Conservation (phyloP, 2,888 invertebrate species). For the Lottia gigantea region DNA sequence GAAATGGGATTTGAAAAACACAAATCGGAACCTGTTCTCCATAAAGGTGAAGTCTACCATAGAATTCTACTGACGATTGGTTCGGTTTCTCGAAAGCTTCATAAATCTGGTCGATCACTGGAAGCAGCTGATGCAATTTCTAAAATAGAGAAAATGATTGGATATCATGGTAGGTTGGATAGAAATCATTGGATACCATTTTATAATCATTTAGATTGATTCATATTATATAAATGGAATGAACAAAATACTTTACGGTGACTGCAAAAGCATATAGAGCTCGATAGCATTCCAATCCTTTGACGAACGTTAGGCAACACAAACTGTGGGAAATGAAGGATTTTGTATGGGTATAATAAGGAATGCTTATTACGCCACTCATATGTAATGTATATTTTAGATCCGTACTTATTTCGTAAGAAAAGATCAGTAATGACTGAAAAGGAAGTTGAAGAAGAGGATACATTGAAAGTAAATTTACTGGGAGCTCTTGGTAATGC, state of each 20-base stretch:
- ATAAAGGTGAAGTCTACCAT: slow-evolving; percentile 35
- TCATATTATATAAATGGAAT: no score
- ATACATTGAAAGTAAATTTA: slow-evolving; percentile 40
- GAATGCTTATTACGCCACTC: no score
- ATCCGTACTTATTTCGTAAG: slow-evolving; percentile 40
- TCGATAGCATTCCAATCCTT: no score
- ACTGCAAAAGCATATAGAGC: no score
- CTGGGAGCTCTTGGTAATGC: slow-evolving; percentile 52
- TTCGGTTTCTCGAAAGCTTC: slow-evolving; percentile 32
- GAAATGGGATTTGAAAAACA: slow-evolving; percentile 33
- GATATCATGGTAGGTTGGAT: slow-evolving; percentile 47
- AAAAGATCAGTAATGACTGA: slow-evolving; percentile 40
- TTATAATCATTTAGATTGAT: no score
- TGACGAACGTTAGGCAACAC: no score
- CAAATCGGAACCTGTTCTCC: slow-evolving; percentile 23
- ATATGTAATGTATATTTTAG: slow-evolving; percentile 26
- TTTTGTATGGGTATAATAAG: no score
- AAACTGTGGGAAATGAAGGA: no score
- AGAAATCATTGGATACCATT: no score
- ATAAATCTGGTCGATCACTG: slow-evolving; percentile 27
- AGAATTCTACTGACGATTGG: slow-evolving; percentile 41
- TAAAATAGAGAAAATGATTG: slow-evolving; percentile 39
- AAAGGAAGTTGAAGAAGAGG: slow-evolving; percentile 34
- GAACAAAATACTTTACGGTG: no score
- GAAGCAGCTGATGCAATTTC: slow-evolving; percentile 31